A percentile compares a stretch with the other conserved stretches of the same genome.
Evolutionary conservation across 2,797 vertebrate genomes (phyloP).

Genomic region (Scomberomorus guttatus): DNA sequence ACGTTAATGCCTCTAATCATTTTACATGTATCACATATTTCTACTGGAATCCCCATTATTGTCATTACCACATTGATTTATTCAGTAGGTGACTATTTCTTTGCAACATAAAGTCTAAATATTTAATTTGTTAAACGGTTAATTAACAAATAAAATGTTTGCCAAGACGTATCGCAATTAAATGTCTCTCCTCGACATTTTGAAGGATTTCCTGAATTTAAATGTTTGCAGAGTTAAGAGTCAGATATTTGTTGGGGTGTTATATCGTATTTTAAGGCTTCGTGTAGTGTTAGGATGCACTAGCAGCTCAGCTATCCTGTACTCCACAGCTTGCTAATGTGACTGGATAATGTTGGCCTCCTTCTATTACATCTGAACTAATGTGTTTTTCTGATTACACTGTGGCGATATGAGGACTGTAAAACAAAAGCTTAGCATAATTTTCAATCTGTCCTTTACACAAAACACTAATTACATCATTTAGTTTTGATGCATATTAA

Average conservation of each 20-base stretch:
- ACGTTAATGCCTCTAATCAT: not conserved
- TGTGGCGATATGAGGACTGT: slow-evolving; percentile 59
- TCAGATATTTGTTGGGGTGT: slow-evolving; percentile 49
- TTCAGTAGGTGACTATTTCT: slow-evolving; percentile 14
- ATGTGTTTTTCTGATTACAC: slow-evolving; percentile 73
- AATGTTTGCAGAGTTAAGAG: slow-evolving; percentile 68
- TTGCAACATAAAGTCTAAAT: slow-evolving; percentile 18
- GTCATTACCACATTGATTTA: slow-evolving; percentile 18
- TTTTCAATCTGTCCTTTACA: slow-evolving; percentile 77
- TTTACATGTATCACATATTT: not conserved
- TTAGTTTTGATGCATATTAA: slow-evolving; percentile 49
- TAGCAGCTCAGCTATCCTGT: slow-evolving; percentile 27
- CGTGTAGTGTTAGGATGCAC: slow-evolving; percentile 42
- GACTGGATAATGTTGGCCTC: slow-evolving; percentile 69
- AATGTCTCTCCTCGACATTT: slow-evolving; percentile 38
- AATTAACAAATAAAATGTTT: slow-evolving; percentile 35
- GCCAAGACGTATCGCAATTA: slow-evolving; percentile 33
- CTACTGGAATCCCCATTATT: not conserved
- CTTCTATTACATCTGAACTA: slow-evolving; percentile 73
- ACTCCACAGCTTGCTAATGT: slow-evolving; percentile 81
- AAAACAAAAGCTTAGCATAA: slow-evolving; percentile 72
- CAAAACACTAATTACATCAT: slow-evolving; percentile 49
- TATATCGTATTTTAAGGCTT: slow-evolving; percentile 57
- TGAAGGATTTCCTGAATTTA: slow-evolving; percentile 63
- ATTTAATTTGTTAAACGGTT: slow-evolving; percentile 31